These are phyloP conservation scores for Thera obeliscata DNA, from an alignment of 2,888 invertebrate genomes.

Conservation along the genomic window DNA sequence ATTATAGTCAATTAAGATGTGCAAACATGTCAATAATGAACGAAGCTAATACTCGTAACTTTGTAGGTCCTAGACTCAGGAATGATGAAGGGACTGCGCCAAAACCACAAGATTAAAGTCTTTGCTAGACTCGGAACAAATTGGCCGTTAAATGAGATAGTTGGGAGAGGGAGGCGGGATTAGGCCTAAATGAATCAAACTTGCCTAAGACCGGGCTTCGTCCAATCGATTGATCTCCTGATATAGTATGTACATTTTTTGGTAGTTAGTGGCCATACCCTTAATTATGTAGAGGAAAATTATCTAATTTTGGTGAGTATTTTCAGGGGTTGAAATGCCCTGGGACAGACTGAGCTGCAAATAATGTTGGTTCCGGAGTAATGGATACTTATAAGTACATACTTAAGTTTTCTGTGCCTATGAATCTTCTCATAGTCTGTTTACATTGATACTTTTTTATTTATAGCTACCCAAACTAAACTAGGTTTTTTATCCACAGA, in stretches of 20 bases:
- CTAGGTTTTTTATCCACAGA: no score
- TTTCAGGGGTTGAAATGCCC: conserved; percentile 4
- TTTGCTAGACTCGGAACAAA: conserved; percentile 71
- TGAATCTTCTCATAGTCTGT: no score
- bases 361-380: no score
- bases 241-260: conserved; percentile 47
- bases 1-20: conserved; percentile 7
- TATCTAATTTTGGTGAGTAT: conserved; percentile 31
- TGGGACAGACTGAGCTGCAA: background rate
- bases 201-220: conserved; percentile 51
- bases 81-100: conserved; percentile 37
- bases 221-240: conserved; percentile 60
- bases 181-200: conserved; percentile 75
- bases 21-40: conserved; percentile 14
- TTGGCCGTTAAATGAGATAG: conserved; percentile 79
- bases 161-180: conserved; percentile 65
- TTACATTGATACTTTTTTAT: no score
- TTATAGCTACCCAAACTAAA: no score
- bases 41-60: conserved; percentile 9
- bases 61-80: conserved; percentile 11
- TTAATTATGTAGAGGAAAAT: conserved; percentile 42
- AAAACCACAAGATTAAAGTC: conserved; percentile 71
- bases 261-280: conserved; percentile 42
- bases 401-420: no score
- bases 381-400: no score